Conservation (phyloP, 2,797 vertebrate genomes). For the Caiman crocodilus region DNA sequence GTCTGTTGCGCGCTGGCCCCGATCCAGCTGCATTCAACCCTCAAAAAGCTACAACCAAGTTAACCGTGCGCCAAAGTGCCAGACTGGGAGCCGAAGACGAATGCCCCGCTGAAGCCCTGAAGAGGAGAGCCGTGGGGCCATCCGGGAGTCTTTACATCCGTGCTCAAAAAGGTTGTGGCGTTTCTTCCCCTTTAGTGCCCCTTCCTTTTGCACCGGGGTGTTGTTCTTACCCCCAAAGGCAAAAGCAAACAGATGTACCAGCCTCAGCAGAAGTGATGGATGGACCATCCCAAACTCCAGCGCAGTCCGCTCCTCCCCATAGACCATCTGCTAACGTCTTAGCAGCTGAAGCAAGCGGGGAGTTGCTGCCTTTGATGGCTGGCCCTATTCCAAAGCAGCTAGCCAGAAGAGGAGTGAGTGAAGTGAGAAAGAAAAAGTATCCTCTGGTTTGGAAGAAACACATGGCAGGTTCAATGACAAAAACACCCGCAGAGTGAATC, state of each 20-base stretch:
- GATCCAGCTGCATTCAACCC: not conserved
- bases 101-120: fast-evolving
- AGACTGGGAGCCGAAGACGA: not conserved
- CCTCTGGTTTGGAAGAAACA: not conserved
- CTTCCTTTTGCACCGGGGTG: not conserved
- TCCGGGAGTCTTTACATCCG: not conserved
- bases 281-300: fast-evolving
- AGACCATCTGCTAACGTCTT: not conserved
- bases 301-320: fast-evolving
- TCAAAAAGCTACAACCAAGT: not conserved
- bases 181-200: fast-evolving
- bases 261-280: fast-evolving
- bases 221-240: fast-evolving
- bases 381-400: not conserved
- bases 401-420: not conserved
- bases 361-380: not conserved
- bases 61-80: fast-evolving
- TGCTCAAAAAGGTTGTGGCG: not conserved
- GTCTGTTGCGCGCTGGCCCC: not conserved
- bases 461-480: not conserved
- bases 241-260: not conserved
- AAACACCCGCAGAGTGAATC: not conserved
- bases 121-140: not conserved
- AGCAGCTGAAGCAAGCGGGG: fast-evolving
- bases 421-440: fast-evolving